Conservation (phyloP, 2,113 vertebrate genomes). For the Lagopus muta region DNA sequence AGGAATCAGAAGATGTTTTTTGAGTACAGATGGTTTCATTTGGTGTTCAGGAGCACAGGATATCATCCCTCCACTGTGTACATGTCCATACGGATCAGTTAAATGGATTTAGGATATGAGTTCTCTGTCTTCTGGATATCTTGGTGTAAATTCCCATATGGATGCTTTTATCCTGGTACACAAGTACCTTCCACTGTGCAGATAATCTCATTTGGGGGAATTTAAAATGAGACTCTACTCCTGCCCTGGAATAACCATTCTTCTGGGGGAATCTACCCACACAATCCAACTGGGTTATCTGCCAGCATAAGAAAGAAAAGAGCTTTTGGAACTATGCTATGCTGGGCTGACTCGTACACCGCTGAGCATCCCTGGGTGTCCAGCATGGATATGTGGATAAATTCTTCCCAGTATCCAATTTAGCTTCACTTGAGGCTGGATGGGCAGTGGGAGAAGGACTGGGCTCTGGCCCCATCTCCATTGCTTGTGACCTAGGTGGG, state of each 20-base stretch:
- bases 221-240: constrained; percentile 26
- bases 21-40: neutral
- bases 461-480: rapidly evolving
- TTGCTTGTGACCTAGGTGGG: neutral
- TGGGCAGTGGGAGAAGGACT: neutral
- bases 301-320: neutral
- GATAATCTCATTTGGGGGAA: constrained; percentile 19
- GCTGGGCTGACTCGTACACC: neutral
- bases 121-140: neutral
- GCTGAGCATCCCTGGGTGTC: neutral
- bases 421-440: neutral
- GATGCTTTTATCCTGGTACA: neutral
- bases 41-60: neutral
- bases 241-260: neutral
- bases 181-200: neutral
- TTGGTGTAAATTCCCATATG: neutral
- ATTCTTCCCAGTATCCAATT: neutral
- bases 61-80: neutral
- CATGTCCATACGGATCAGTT: neutral
- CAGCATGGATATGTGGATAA: neutral
- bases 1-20: neutral
- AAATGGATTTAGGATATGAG: neutral
- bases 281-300: neutral
- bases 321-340: neutral
- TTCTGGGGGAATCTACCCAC: neutral